These are phyloP conservation scores for Drosophila takahashii DNA, from an alignment of 1,140 invertebrate genomes.

Conservation along the genomic window DNA sequence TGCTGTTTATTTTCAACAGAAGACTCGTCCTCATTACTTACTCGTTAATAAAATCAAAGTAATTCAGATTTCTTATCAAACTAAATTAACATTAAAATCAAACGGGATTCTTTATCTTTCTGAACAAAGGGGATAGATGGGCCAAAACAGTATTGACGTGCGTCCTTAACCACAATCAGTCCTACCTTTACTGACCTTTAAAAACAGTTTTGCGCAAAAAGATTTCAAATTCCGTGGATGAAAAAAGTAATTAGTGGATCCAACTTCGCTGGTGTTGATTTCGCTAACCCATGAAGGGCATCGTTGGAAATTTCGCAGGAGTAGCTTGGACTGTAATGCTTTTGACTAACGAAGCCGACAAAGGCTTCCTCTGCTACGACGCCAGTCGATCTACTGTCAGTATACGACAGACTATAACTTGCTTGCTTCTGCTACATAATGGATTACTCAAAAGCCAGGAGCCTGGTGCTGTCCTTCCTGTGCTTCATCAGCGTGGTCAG, in stretches of 20 bases:
- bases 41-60: no score
- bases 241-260: neutral
- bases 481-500: constrained; percentile 49
- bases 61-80: no score
- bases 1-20: no score
- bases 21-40: no score
- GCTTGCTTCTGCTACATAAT: constrained; percentile 51
- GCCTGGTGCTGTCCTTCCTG: constrained; percentile 59
- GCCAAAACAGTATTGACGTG: no score
- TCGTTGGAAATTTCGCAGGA: neutral
- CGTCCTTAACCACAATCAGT: no score
- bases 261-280: neutral
- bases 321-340: constrained; percentile 24
- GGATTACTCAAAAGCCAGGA: constrained; percentile 62
- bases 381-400: constrained; percentile 5
- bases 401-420: neutral
- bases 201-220: no score
- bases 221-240: no score
- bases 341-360: constrained; percentile 13
- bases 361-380: constrained; percentile 11
- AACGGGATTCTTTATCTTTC: no score
- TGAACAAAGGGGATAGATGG: no score
- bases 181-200: no score
- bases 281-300: constrained; percentile 29
- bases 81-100: no score